A percentile compares a stretch with the other conserved stretches of the same genome.
These are phyloP conservation scores for Sphecodes monilicornis DNA, from an alignment of 2,888 invertebrate genomes.

Conservation along the genomic window DNA sequence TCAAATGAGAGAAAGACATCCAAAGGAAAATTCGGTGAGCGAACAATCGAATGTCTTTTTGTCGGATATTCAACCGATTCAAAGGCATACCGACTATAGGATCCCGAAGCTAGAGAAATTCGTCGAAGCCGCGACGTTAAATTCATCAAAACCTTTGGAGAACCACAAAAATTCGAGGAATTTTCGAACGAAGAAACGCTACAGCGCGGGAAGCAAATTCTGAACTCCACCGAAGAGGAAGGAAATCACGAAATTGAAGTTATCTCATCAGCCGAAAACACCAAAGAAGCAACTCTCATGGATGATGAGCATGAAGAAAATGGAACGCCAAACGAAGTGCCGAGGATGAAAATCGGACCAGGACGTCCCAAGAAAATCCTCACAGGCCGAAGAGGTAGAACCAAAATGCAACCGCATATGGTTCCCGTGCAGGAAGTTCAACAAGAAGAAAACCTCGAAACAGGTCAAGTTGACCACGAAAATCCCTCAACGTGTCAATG, in stretches of 20 bases:
- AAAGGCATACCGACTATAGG: constrained; percentile 68
- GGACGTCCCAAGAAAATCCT: constrained; percentile 2
- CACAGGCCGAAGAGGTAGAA: neutral
- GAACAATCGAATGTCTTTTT: constrained; percentile 51
- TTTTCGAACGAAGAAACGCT: neutral
- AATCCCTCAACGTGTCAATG: neutral
- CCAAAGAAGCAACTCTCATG: neutral
- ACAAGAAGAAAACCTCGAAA: neutral
- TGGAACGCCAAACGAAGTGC: too few relatives aligned
- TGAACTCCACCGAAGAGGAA: constrained; percentile 3
- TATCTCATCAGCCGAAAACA: neutral
- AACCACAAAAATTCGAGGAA: neutral
- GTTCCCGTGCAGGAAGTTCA: neutral
- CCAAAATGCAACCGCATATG: constrained; percentile 9
- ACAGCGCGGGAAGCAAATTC: neutral
- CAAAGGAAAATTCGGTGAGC: constrained; percentile 56
- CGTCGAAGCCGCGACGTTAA: constrained; percentile 57
- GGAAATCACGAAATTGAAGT: neutral
- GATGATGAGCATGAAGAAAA: neutral
- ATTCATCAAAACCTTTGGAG: constrained; percentile 5
- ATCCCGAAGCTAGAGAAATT: constrained; percentile 55
- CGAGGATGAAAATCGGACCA: neutral
- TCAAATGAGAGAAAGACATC: too few relatives aligned
- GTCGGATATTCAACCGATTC: constrained; percentile 62
- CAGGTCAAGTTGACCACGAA: neutral